A percentile compares a stretch with the other conserved stretches of the same genome.
Conservation (phyloP, 2,113 vertebrate genomes). For the Pelecanus crispus region DNA sequence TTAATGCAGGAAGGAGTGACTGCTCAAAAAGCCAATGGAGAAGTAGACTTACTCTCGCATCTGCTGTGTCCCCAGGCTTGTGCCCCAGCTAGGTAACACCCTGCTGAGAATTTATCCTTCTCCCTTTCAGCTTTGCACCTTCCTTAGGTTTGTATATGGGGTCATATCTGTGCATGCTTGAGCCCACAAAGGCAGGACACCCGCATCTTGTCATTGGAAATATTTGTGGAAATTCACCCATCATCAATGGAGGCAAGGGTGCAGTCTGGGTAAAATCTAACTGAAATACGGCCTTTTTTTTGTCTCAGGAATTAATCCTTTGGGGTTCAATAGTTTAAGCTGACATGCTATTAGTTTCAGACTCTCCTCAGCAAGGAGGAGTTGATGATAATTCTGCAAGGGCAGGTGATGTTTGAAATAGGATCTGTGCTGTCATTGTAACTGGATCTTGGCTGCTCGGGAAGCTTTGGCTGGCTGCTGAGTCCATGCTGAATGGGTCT, state of each 20-base stretch:
- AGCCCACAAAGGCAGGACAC: background rate
- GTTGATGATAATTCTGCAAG: background rate
- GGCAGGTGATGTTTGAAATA: constrained; percentile 20
- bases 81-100: background rate
- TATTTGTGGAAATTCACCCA: background rate
- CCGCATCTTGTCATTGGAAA: background rate
- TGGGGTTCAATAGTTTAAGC: background rate
- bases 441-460: background rate
- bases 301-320: background rate
- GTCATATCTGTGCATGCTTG: background rate
- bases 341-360: background rate
- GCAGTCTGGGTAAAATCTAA: background rate
- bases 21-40: background rate
- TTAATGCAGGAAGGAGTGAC: background rate
- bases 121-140: background rate
- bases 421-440: background rate
- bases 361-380: background rate
- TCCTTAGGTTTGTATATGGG: background rate
- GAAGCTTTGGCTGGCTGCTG: background rate
- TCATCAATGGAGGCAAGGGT: rapidly evolving
- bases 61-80: background rate
- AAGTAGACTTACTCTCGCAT: background rate
- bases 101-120: background rate
- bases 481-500: background rate
- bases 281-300: rapidly evolving